These are phyloP conservation scores for Euspilapteryx auroguttella DNA, from an alignment of 2,888 invertebrate species.

Conservation along the genomic window DNA sequence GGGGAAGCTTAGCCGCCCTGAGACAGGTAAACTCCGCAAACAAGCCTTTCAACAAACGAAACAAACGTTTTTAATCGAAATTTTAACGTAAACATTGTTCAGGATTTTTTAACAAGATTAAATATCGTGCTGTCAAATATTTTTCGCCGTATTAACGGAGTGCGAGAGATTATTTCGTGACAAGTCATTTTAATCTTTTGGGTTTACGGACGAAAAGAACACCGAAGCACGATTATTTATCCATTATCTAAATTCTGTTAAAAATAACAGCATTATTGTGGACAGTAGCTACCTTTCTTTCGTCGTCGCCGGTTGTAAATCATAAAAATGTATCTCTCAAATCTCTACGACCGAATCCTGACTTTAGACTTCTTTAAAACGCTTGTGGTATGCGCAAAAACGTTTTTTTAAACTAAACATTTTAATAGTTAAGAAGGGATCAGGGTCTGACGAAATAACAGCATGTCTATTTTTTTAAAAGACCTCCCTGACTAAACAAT, in stretches of 20 bases:
- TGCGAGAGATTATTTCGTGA: background rate
- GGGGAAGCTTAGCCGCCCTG: conserved; percentile 3
- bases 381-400: no score
- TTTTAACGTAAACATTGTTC: background rate
- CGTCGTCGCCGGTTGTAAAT: conserved; percentile 4
- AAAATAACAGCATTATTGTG: conserved; percentile 11
- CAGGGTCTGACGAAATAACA: no score
- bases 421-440: no score
- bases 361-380: no score
- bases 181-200: conserved; percentile 4
- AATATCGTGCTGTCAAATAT: background rate
- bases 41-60: background rate
- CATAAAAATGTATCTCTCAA: conserved; percentile 3
- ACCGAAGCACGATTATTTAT: conserved; percentile 8
- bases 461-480: no score
- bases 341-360: no score
- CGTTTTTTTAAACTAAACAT: no score
- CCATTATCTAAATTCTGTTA: conserved; percentile 10
- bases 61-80: background rate
- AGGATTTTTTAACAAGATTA: conserved; percentile 1
- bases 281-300: conserved; percentile 15
- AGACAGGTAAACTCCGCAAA: conserved; percentile 5
- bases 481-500: no score
- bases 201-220: conserved; percentile 11
- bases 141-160: conserved; percentile 2